These are phyloP conservation scores for Pleuronectes platessa DNA, from an alignment of 2,113 vertebrate genomes.

Conservation along the genomic window DNA sequence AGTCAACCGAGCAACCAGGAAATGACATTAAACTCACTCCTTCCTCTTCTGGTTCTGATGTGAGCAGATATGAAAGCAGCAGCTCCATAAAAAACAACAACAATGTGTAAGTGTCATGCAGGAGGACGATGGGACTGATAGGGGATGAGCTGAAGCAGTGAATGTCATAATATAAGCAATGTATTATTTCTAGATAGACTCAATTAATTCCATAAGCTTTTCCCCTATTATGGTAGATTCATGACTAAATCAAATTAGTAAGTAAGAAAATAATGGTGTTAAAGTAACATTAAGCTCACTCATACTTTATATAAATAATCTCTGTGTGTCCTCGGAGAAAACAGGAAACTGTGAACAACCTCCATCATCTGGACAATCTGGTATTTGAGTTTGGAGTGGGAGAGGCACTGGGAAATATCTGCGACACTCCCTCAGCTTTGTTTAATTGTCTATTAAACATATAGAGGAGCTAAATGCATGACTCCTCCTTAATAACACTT, in stretches of 20 bases:
- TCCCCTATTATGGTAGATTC: neutral
- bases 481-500: conserved; percentile 9
- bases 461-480: neutral
- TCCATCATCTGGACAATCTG: conserved; percentile 37
- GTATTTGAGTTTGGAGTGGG: neutral
- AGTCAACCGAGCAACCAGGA: conserved; percentile 81
- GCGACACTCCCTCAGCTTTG: conserved; percentile 21
- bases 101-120: neutral
- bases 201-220: neutral
- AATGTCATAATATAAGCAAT: neutral
- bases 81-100: conserved; percentile 21
- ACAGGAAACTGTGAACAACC: conserved; percentile 43
- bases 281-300: neutral
- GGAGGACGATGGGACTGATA: neutral
- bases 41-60: conserved; percentile 75
- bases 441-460: neutral
- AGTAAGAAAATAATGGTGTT: neutral
- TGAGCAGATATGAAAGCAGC: conserved; percentile 25
- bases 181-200: neutral
- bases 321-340: conserved; percentile 6
- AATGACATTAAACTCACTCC: conserved; percentile 80
- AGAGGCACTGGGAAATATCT: conserved; percentile 4
- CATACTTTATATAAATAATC: neutral
- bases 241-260: neutral
- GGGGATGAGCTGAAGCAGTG: neutral